Evolutionary conservation across 2,797 vertebrate species (phyloP), one percentile per base, ranked within the genome.

Genomic region (Gambelia wislizenii): DNA sequence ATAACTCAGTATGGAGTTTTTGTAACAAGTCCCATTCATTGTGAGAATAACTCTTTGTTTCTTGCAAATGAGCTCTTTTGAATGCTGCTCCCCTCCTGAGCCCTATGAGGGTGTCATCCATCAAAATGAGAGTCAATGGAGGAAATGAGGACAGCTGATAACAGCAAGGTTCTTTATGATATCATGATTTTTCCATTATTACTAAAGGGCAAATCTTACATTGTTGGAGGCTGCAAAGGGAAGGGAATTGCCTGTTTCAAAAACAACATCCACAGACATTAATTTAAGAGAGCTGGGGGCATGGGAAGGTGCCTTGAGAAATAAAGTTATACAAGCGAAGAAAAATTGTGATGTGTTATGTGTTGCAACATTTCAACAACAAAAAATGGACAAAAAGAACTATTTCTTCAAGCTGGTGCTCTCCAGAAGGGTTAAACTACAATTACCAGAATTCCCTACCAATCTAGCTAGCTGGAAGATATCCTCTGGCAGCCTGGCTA

Each of bases 11-110:
- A 69, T 69, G 49, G 56, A 76, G 16, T 82, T 70, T n/a, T 74
- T 44, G 49, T 59, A 59, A 77, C 33, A 88, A 88, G 70, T 78
- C 47, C 13, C 47, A 70, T 70, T 69, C 70, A 64, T 54, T 86
- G 79, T 64, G 79, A 72, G 83, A 83, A 70, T 61, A 85, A 89
- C 78, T 27, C 42, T 78, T 91, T 77, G 72, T 83, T 86, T 89
- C 52, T 90, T 86, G 49, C 79, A 69, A 86, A 83, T 67, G 74
- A 54, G 22, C 22, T 78, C 27, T 85, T 88, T 86, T 82, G 84
- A 77, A 81, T 83, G 70, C 27, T 61, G 47, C 61, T 70, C 52
- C 67, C 79, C 69, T 33, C 16, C 70, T 83, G 87, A 64, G 74
- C 33, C 14, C 61, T 33, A 25, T 5, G 39, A 61, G 33, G 16